These are phyloP conservation scores for Larimichthys crocea DNA, from an alignment of 2,113 vertebrate genomes.

Conservation along the genomic window DNA sequence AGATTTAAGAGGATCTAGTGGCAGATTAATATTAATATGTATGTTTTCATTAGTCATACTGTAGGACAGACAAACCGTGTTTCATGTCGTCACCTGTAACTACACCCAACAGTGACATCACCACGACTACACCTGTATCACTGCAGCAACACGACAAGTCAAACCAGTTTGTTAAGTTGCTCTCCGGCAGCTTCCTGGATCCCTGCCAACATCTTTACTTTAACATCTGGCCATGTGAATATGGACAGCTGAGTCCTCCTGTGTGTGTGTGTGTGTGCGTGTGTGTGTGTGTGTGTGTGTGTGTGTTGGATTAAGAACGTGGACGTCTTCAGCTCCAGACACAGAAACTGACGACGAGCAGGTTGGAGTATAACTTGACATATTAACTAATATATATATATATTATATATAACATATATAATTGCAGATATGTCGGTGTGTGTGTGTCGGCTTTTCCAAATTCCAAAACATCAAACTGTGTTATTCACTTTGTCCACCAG, in stretches of 20 bases:
- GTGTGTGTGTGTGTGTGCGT: too few relatives aligned
- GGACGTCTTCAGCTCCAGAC: background rate
- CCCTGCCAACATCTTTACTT: background rate
- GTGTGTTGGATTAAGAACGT: background rate
- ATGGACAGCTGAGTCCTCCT: background rate
- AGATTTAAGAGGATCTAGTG: too few relatives aligned
- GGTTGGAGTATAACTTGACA: background rate
- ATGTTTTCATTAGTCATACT: background rate
- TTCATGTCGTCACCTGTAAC: background rate
- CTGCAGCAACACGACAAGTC: too few relatives aligned
- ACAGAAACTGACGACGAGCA: background rate
- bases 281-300: too few relatives aligned
- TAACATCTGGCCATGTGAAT: background rate
- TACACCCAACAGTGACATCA: too few relatives aligned
- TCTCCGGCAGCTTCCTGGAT: background rate
- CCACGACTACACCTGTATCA: too few relatives aligned
- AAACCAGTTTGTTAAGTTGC: background rate
- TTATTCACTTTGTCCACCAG: too few relatives aligned
- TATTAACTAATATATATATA: background rate
- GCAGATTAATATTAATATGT: background rate
- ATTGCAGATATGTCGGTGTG: too few relatives aligned
- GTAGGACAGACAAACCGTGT: too few relatives aligned
- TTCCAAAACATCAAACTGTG: too few relatives aligned
- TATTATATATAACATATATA: too few relatives aligned
- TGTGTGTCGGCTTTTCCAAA: too few relatives aligned